A percentile compares a stretch with the other conserved stretches of the same genome.
phyloP scores from a whole-genome alignment of 1,140 invertebrate species.

The Anastatus disparis region DNA sequence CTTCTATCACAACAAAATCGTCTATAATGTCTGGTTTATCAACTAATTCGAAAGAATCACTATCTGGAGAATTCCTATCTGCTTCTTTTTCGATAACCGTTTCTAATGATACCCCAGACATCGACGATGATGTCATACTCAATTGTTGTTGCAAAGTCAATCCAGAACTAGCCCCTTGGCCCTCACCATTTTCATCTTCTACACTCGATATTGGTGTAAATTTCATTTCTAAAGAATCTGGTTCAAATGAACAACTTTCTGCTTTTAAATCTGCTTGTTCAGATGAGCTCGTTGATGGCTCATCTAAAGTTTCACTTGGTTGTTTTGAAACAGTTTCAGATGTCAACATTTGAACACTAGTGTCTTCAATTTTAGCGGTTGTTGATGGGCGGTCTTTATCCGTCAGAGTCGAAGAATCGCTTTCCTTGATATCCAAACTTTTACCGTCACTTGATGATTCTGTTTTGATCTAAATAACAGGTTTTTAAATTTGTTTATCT shows the following conservation, averaged over 20 bases:
- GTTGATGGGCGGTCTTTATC: not conserved
- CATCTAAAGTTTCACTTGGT: not conserved
- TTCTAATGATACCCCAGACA: conserved; percentile 61
- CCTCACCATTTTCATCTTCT: conserved; percentile 45
- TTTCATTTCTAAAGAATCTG: conserved; percentile 45
- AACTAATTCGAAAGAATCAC: conserved; percentile 90
- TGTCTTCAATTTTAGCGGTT: not conserved
- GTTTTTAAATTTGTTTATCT: too few species aligned
- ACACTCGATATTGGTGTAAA: conserved; percentile 14
- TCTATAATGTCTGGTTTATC: conserved; percentile 87
- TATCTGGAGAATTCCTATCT: conserved; percentile 73
- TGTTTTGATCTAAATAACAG: conserved; percentile 27
- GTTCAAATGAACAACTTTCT: conserved; percentile 33
- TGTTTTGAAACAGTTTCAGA: not conserved
- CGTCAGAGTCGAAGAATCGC: not conserved
- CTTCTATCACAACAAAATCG: conserved; percentile 87
- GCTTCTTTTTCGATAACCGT: conserved; percentile 69
- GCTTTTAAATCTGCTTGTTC: not conserved
- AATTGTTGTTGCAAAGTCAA: conserved; percentile 57
- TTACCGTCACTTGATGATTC: conserved; percentile 5
- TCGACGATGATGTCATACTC: conserved; percentile 63
- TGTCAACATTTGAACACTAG: too few species aligned
- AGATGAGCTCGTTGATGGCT: not conserved
- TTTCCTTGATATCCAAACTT: not conserved
- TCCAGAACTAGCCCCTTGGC: conserved; percentile 34